A percentile compares a stretch with the other conserved stretches of the same genome.
Conservation (phyloP, 2,888 invertebrate genomes). For the Anoplius nigerrimus region DNA sequence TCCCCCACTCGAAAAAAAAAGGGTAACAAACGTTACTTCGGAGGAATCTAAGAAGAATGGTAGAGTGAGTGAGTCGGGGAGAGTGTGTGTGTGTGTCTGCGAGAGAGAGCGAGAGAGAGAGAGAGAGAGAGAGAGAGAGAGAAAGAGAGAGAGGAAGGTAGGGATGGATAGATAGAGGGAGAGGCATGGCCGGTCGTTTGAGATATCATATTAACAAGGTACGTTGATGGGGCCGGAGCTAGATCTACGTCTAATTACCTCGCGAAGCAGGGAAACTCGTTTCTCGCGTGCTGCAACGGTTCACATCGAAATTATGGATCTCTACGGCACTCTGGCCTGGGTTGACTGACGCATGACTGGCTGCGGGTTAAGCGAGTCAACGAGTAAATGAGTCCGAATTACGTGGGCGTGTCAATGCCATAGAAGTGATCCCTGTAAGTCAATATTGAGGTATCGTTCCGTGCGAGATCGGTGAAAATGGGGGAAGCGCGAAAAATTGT, state of each 20-base stretch:
- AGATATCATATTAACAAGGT: constrained; percentile 57
- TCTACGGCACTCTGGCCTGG: constrained; percentile 35
- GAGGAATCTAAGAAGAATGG: constrained; percentile 14
- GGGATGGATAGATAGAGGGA: too few relatives aligned
- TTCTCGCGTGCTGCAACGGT: constrained; percentile 61
- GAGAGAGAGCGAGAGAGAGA: too few relatives aligned
- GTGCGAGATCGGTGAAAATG: neutral
- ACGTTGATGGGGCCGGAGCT: constrained; percentile 56
- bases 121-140: constrained; percentile 9
- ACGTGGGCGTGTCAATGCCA: constrained; percentile 71
- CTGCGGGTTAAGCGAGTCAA: constrained; percentile 64
- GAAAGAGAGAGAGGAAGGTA: constrained; percentile 21
- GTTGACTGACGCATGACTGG: constrained; percentile 56
- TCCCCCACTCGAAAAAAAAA: constrained; percentile 2
- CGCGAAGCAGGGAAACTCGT: constrained; percentile 55
- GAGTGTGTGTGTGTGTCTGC: neutral
- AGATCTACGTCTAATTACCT: constrained; percentile 65
- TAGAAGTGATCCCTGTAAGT: constrained; percentile 42
- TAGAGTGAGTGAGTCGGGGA: neutral
- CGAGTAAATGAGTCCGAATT: constrained; percentile 72
- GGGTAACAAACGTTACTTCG: constrained; percentile 15
- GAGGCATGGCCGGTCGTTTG: constrained; percentile 3
- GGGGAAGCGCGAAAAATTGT: constrained; percentile 41
- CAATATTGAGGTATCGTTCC: constrained; percentile 33
- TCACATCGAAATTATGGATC: constrained; percentile 63